Percentiles rank a stretch among this genome's conserved stretches.
phyloP scores from a whole-genome alignment of 2,888 invertebrate genomes.

The Hyposoter dolosus region DNA sequence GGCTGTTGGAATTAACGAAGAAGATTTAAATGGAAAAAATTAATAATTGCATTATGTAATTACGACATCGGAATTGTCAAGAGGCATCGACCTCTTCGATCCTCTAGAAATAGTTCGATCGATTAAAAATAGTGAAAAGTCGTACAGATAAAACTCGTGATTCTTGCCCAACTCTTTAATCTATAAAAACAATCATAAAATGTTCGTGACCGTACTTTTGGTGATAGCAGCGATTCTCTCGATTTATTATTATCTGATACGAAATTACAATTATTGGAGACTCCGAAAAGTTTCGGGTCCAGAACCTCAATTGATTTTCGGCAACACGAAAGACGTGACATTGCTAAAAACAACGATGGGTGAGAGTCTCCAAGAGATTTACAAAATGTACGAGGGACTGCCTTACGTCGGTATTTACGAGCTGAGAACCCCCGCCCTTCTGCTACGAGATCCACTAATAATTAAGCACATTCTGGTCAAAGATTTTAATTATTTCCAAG shows the following conservation, averaged over 20 bases:
- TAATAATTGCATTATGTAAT: background rate
- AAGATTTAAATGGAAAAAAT: background rate
- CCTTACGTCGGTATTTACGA: conserved; percentile 75
- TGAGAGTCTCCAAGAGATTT: conserved; percentile 71
- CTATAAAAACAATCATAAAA: conserved; percentile 1
- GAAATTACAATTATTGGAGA: conserved; percentile 81
- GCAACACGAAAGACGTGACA: conserved; percentile 78
- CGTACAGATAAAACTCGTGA: background rate
- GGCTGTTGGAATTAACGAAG: background rate
- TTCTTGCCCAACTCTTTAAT: background rate
- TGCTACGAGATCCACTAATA: conserved; percentile 76
- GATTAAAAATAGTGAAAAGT: background rate
- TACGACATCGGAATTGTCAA: background rate
- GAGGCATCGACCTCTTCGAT: background rate
- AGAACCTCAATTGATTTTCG: conserved; percentile 79
- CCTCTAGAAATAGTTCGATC: background rate
- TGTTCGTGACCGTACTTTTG: conserved; percentile 50
- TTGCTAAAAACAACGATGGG: conserved; percentile 71
- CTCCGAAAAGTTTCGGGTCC: conserved; percentile 76
- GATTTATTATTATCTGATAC: conserved; percentile 71
- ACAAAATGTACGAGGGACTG: conserved; percentile 72
- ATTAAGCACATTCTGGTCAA: conserved; percentile 77
- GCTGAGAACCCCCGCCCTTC: conserved; percentile 74
- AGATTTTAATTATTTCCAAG: conserved; percentile 78
- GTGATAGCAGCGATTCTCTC: conserved; percentile 32